Percentiles rank a stretch among this genome's conserved stretches.
These are phyloP conservation scores for Mionectes olivaceus DNA, from an alignment of 2,797 vertebrate species.

Conservation along the genomic window DNA sequence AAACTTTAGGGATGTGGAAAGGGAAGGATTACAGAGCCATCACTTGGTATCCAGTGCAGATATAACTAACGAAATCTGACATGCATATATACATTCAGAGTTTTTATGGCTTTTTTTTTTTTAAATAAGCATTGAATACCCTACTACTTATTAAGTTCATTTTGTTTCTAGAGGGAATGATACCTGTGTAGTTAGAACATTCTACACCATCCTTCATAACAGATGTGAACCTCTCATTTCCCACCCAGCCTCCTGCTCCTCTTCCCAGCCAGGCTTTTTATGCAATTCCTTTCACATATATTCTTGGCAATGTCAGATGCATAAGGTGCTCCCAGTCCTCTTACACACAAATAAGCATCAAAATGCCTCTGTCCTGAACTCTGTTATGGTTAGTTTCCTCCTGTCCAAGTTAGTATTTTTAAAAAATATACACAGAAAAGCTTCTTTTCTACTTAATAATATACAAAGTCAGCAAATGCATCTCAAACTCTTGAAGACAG, in stretches of 20 bases:
- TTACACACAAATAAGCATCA: neutral
- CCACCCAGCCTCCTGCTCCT: neutral
- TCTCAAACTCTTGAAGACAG: neutral
- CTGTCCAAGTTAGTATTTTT: neutral
- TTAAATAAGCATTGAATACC: neutral
- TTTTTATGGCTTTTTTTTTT: neutral
- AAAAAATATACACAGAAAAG: neutral
- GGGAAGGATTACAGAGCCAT: constrained; percentile 14
- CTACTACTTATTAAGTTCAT: neutral
- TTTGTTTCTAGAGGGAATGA: neutral
- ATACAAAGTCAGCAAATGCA: neutral
- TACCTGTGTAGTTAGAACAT: neutral
- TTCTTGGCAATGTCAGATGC: neutral
- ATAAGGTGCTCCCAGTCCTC: neutral
- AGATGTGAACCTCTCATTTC: neutral
- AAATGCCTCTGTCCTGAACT: neutral
- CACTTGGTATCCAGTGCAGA: neutral
- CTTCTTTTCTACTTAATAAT: neutral
- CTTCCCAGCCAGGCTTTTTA: neutral
- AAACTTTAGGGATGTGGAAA: constrained; percentile 5
- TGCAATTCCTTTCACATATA: neutral
- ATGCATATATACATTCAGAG: neutral
- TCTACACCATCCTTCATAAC: neutral
- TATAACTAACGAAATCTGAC: neutral
- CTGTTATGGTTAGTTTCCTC: neutral